A percentile compares a stretch with the other conserved stretches of the same genome.
Evolutionary conservation across 2,888 invertebrate genomes (phyloP).

Genomic region (Chaitophorus viminalis): DNA sequence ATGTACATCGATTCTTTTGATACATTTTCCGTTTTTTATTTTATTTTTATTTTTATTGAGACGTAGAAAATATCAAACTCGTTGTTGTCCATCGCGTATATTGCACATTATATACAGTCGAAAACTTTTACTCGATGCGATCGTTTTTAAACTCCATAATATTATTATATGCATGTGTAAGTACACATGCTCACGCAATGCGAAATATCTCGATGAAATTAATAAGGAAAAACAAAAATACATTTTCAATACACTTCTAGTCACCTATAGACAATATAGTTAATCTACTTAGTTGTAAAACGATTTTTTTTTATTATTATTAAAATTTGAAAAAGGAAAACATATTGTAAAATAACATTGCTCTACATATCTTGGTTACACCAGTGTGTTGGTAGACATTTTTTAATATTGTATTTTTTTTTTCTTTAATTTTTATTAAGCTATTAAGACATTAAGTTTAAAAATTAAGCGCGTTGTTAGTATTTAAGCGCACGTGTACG

Average conservation of each 20-base stretch:
- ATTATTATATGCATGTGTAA: not conserved
- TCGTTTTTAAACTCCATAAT: not conserved
- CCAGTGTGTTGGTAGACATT: conserved; percentile 52
- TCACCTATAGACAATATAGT: conserved; percentile 9
- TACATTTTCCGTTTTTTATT: not conserved
- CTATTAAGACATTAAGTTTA: conserved; percentile 58
- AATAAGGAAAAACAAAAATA: not conserved
- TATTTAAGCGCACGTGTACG: conserved; percentile 56
- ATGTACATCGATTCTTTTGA: conserved; percentile 24
- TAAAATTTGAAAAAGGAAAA: not conserved
- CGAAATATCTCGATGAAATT: not conserved
- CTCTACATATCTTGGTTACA: conserved; percentile 58
- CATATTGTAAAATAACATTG: conserved; percentile 37
- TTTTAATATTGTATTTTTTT: conserved; percentile 36
- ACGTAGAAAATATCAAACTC: conserved; percentile 30
- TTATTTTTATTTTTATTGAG: conserved; percentile 47
- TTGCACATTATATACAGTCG: not conserved
- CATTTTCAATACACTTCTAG: not conserved
- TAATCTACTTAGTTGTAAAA: conserved; percentile 20
- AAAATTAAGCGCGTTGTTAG: conserved; percentile 50
- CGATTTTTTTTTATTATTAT: not conserved
- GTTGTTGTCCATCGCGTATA: not conserved
- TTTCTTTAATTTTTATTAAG: conserved; percentile 36
- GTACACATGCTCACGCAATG: not conserved
- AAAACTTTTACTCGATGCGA: not conserved